These are phyloP conservation scores for Nesoenas mayeri DNA, from an alignment of 2,113 vertebrate genomes.

Conservation along the genomic window DNA sequence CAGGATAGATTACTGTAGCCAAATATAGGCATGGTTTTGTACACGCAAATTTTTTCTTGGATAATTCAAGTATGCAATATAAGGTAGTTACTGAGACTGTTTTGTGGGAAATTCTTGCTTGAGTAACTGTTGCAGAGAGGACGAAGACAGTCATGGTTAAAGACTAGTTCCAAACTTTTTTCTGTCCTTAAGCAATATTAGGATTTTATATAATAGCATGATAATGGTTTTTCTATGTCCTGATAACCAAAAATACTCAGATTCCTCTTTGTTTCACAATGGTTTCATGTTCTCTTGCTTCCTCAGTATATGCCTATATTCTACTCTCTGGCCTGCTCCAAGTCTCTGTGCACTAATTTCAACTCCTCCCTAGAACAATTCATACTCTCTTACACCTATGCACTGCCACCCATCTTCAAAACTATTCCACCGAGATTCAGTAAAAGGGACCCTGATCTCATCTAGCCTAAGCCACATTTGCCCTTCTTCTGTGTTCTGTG, in stretches of 20 bases:
- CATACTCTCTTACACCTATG: not conserved
- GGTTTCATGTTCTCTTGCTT: not conserved
- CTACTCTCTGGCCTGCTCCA: not conserved
- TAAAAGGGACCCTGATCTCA: not conserved
- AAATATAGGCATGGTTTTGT: not conserved
- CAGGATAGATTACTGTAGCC: not conserved
- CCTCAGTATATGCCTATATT: rapidly evolving
- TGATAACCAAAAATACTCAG: not conserved
- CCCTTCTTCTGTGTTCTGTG: not conserved
- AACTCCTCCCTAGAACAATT: not conserved
- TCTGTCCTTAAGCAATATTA: not conserved
- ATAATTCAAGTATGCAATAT: not conserved
- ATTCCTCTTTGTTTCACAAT: not conserved
- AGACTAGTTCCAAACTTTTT: not conserved
- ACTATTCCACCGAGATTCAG: not conserved
- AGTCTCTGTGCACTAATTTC: rapidly evolving
- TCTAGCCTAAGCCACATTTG: not conserved
- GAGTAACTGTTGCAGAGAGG: not conserved
- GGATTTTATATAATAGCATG: not conserved
- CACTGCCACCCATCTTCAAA: not conserved
- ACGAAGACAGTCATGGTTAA: not conserved
- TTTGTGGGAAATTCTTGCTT: not conserved
- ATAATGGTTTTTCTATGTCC: not conserved
- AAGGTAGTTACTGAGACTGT: not conserved
- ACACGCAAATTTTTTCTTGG: not conserved